These are phyloP conservation scores for Anastrepha ludens DNA, from an alignment of 1,140 invertebrate genomes.

Conservation along the genomic window DNA sequence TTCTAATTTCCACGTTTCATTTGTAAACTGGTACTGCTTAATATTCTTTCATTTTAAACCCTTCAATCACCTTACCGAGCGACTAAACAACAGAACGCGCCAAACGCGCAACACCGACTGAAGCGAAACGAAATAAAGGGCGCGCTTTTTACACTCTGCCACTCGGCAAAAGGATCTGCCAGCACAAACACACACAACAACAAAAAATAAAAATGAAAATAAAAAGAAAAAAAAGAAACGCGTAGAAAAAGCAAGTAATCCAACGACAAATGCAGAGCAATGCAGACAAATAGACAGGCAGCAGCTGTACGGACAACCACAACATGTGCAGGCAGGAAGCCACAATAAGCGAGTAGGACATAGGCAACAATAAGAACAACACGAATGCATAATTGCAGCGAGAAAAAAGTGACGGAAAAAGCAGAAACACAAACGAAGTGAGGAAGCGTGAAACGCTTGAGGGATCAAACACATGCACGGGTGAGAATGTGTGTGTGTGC, in stretches of 20 bases:
- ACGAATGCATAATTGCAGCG: background rate
- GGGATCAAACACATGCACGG: background rate
- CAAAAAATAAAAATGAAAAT: background rate
- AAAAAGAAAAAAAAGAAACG: slow-evolving; percentile 54
- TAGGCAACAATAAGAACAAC: background rate
- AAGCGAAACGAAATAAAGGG: slow-evolving; percentile 39
- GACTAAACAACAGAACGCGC: slow-evolving; percentile 68
- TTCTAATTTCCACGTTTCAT: background rate
- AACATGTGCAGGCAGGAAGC: slow-evolving; percentile 57
- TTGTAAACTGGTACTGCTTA: background rate
- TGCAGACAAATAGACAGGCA: slow-evolving; percentile 53
- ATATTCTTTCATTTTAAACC: slow-evolving; percentile 49
- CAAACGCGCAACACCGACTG: slow-evolving; percentile 73
- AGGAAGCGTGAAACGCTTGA: slow-evolving; percentile 5
- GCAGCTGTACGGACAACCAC: slow-evolving; percentile 38
- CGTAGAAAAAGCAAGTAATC: background rate
- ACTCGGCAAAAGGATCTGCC: background rate
- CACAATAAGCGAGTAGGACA: slow-evolving; percentile 55
- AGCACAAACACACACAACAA: background rate
- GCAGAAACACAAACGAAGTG: background rate
- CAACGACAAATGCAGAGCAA: slow-evolving; percentile 31
- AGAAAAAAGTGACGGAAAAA: slow-evolving; percentile 5
- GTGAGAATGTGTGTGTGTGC: background rate
- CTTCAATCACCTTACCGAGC: slow-evolving; percentile 20
- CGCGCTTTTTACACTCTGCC: slow-evolving; percentile 37